These are phyloP conservation scores for Panulirus ornatus DNA, from an alignment of 1,140 invertebrate genomes.

Conservation along the genomic window DNA sequence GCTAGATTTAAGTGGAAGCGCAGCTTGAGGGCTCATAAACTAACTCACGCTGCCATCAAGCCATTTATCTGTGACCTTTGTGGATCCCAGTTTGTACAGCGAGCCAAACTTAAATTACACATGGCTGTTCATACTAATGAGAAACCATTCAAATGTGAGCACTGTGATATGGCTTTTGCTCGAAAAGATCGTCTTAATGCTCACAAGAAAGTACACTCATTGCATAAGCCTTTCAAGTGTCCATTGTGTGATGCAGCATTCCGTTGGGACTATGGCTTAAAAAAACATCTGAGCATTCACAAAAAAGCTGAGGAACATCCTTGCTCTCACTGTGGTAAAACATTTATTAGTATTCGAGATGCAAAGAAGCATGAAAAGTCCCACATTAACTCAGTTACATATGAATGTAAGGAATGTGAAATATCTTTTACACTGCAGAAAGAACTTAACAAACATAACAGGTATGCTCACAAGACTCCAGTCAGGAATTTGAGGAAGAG, in stretches of 20 bases:
- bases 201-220: slow-evolving; percentile 3
- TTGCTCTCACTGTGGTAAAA: background rate
- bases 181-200: background rate
- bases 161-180: background rate
- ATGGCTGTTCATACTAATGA: slow-evolving; percentile 10
- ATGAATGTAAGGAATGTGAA: too few species aligned
- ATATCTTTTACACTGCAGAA: too few species aligned
- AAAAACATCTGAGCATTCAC: background rate
- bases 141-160: slow-evolving; percentile 1
- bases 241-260: background rate
- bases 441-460: too few species aligned
- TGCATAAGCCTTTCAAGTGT: background rate
- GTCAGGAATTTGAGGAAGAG: background rate
- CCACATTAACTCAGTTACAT: background rate
- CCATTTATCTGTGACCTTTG: slow-evolving; percentile 10
- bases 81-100: slow-evolving; percentile 8
- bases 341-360: slow-evolving; percentile 10
- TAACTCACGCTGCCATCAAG: slow-evolving; percentile 6
- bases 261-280: slow-evolving; percentile 13
- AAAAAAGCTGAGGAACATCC: background rate
- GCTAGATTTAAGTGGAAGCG: slow-evolving; percentile 15
- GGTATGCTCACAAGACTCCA: too few species aligned
- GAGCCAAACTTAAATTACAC: background rate
- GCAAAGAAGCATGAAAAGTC: background rate
- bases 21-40: background rate